Conservation (phyloP, 1,140 invertebrate species). For the Aporrectodea caliginosa region DNA sequence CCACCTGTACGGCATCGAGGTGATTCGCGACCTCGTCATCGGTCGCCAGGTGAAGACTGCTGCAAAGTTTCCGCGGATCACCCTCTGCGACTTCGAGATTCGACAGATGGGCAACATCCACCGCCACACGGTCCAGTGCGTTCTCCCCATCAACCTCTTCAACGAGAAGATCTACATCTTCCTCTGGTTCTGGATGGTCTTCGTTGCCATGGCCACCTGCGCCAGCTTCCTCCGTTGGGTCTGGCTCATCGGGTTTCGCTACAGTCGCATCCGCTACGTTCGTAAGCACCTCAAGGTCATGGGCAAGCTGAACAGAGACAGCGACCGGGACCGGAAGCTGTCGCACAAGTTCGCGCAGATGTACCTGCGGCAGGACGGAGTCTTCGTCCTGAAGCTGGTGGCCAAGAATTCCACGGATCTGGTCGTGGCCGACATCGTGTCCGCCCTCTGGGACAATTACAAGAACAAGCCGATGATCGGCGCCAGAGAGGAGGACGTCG, state of each 20-base stretch:
- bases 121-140: too few species aligned
- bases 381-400: too few species aligned
- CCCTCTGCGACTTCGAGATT: slow-evolving; percentile 60
- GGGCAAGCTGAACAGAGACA: slow-evolving; percentile 29
- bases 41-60: slow-evolving; percentile 32
- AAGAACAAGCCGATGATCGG: slow-evolving; percentile 32
- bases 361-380: slow-evolving; percentile 36
- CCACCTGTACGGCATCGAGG: slow-evolving; percentile 38
- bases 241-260: slow-evolving; percentile 34
- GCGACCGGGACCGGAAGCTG: slow-evolving; percentile 28
- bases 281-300: slow-evolving; percentile 51
- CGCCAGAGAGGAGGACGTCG: slow-evolving; percentile 13
- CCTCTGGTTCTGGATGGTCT: too few species aligned
- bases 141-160: too few species aligned
- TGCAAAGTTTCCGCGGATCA: slow-evolving; percentile 56
- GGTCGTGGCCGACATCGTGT: slow-evolving; percentile 38
- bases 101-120: too few species aligned
- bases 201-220: slow-evolving; percentile 57
- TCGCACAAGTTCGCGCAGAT: slow-evolving; percentile 33
- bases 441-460: slow-evolving; percentile 44
- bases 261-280: slow-evolving; percentile 51
- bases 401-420: slow-evolving; percentile 35
- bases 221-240: slow-evolving; percentile 54
- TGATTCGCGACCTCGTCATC: slow-evolving; percentile 35
- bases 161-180: too few species aligned